Base-by-base conservation (phyloP, 2,797 vertebrate species). In the Gambelia wislizenii region DNA sequence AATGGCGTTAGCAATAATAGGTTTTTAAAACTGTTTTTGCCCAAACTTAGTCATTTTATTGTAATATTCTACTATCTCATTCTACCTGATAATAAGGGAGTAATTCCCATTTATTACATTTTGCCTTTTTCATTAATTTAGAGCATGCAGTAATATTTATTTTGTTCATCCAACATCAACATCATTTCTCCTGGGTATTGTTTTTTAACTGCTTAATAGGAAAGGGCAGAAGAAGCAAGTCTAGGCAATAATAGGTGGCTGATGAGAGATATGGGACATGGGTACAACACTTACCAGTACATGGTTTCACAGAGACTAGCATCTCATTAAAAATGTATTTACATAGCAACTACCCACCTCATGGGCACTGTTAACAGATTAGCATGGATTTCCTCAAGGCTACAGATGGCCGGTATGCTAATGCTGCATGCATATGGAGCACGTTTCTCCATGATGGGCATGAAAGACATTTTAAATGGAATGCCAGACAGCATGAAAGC, bases 1-100 rank as follows among this genome's bases (percentile, higher is more conserved):
- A 92, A 92, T 86, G 91, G 93, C 91, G 36, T 87, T 94, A 93
- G 94, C 93, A 94, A 95, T 83, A 72, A 44, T n/a, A 89, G 56
- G 47, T 85, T 94, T 84, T 92, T 93, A 92, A 67, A 67, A 67
- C 78, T 87, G 85, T 56, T 69, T 93, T 93, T 90, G 87, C 86
- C 89, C 75, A 86, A 92, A 69, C 44, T 81, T 77, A 94, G 86
- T 87, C 81, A 39, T 72, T 94, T 94, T 93, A 84, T 87, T 91
- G 1, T 67, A 75, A 84, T 87, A 88, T 95, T 95, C 85, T 85
- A 93, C 69, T 92, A 94, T 88, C 44, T 89, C 87, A 91, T 78
- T 72, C 39, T 87, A 86, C 78, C 83, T 89, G 91, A 94, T n/a
- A 95, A 89, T 18, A 87, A 30, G 85, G 84, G 16, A 91, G 69